Conservation (phyloP, 2,888 invertebrate genomes). For the Lasioglossum malachurum region DNA sequence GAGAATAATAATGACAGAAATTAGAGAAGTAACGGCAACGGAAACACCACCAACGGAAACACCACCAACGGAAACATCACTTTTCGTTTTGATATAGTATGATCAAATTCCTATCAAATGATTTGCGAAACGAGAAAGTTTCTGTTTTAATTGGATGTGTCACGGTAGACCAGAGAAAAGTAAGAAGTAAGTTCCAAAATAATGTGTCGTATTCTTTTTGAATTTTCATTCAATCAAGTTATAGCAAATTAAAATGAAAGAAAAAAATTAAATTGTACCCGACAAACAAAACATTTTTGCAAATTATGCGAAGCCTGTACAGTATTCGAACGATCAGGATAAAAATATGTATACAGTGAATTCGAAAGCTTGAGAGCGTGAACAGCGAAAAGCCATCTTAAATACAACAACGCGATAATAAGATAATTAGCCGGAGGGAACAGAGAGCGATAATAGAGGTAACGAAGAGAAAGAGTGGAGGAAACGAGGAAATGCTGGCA, state of each 20-base stretch:
- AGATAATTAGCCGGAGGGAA: neutral
- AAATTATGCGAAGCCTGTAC: neutral
- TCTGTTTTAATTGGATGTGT: neutral
- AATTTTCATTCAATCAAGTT: too few relatives aligned
- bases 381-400: neutral
- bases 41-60: neutral
- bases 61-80: neutral
- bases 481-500: neutral
- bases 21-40: slow-evolving; percentile 19
- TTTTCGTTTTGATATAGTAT: neutral
- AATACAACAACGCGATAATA: neutral
- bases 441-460: neutral
- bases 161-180: too few relatives aligned
- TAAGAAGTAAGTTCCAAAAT: too few relatives aligned
- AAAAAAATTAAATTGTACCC: too few relatives aligned
- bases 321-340: neutral
- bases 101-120: too few relatives aligned
- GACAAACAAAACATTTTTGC: neutral
- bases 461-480: neutral
- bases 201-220: too few relatives aligned
- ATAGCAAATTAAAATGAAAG: too few relatives aligned
- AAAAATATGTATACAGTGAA: neutral
- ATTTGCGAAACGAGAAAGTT: neutral
- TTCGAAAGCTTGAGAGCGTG: neutral
- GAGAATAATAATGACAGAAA: slow-evolving; percentile 35